These are phyloP conservation scores for Oncorhynchus mykiss DNA, from an alignment of 2,113 vertebrate genomes.

Conservation along the genomic window DNA sequence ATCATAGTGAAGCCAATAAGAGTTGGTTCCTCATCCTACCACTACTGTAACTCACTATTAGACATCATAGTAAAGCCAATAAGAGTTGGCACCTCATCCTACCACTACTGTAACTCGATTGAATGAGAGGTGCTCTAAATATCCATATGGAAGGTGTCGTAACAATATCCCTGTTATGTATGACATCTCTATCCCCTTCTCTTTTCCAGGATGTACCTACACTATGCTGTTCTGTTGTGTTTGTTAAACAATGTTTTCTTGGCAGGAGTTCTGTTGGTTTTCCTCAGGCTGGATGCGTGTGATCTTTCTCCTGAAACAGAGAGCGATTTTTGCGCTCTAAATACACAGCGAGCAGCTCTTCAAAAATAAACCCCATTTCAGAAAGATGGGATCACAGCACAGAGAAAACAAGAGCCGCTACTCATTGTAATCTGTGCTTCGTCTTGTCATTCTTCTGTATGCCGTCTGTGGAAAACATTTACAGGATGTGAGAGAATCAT, in stretches of 20 bases:
- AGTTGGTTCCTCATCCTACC: neutral
- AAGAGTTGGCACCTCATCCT: neutral
- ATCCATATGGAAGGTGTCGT: neutral
- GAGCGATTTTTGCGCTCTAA: constrained; percentile 21
- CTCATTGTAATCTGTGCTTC: neutral
- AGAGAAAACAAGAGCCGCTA: neutral
- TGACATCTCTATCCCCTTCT: neutral
- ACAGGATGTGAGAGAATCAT: neutral
- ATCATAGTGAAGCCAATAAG: neutral
- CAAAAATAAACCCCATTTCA: constrained; percentile 26
- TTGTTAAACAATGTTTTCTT: constrained; percentile 26
- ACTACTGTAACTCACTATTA: too few relatives aligned
- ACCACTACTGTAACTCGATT: neutral
- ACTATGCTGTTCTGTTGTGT: constrained; percentile 12
- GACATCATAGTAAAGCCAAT: neutral
- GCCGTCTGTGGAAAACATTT: constrained; percentile 1
- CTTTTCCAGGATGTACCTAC: constrained; percentile 11
- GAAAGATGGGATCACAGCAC: constrained; percentile 2
- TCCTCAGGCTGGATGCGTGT: constrained; percentile 23
- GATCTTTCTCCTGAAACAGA: constrained; percentile 29
- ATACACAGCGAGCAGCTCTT: constrained; percentile 23
- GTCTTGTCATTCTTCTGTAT: constrained; percentile 1
- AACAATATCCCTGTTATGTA: neutral
- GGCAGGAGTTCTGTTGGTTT: constrained; percentile 31
- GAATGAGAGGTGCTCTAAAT: neutral